Base-by-base conservation (phyloP, 2,888 invertebrate genomes). In the Polylopha cassiicola region DNA sequence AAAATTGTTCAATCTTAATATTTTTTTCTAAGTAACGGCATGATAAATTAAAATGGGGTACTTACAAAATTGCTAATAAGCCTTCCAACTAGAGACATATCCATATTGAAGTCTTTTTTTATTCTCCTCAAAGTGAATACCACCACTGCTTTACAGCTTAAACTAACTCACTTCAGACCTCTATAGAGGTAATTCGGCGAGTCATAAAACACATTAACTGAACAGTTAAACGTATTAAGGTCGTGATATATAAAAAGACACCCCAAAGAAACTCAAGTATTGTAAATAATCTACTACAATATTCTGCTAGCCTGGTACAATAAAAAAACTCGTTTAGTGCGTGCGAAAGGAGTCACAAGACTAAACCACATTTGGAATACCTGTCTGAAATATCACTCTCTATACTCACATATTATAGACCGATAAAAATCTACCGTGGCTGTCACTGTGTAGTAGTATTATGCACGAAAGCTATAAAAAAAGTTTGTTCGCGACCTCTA, bases 1-100 rank as follows among this genome's bases (percentile, higher is more conserved):
- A n/a, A n/a, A n/a, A n/a, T n/a, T n/a, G n/a, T n/a, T n/a, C n/a
- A n/a, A n/a, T n/a, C n/a, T n/a, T n/a, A n/a, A n/a, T n/a, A n/a
- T n/a, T n/a, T n/a, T n/a, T n/a, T n/a, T n/a, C n/a, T n/a, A n/a
- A n/a, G n/a, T n/a, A n/a, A n/a, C n/a, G n/a, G n/a, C n/a, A n/a
- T n/a, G n/a, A n/a, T n/a, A n/a, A n/a, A n/a, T n/a, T n/a, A 8
- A 7, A 21, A 22, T 33, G 11, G 16, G n/a, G 37, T 66, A 81
- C 82, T 84, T 59, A 82, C 82, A 54, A 84, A 81, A 48, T 74
- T 82, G 57, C 69, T 80, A 42, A 82, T 78, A 43, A 68, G 70
- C 56, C 65, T 74, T 31, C 81, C 80, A 51, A 84, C 65, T 38
- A 81, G 58, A 9, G 73, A 65, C 29, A 82, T 53, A 72, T 82